Base-by-base conservation (phyloP, 2,888 invertebrate genomes). In the Lasioglossum malachurum region DNA sequence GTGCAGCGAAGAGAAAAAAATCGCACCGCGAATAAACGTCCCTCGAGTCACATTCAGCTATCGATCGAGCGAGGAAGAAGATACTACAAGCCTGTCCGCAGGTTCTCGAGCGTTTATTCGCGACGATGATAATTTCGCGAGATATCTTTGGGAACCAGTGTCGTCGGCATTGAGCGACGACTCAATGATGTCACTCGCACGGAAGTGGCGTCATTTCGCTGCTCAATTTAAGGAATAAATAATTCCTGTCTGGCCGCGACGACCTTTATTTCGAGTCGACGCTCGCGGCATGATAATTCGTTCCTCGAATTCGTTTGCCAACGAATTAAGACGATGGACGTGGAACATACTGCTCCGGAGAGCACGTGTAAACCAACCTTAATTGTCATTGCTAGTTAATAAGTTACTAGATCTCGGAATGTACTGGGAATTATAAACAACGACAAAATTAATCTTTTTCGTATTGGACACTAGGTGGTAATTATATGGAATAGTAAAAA, bases 181-280 rank as follows among this genome's bases (percentile, higher is more conserved):
- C 64, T 38, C 49, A 67, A 76, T 89, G 88, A 89, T 90, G 92
- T 91, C 90, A 88, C 84, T 86, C 82, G 77, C 86, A 69, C 91
- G 92, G 92, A 92, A 92, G 88, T 92, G 92, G 89, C 93, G 88
- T 92, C 92, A 92, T 73, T 86, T 84, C 1, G 80, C 75, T 71
- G 79, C 71, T 83, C 83, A 77, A 84, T 86, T 83, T 81, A 76
- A 88, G 46, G 84, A 83, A 88, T 89, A 81, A 89, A 91, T 89
- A 88, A 90, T 91, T 85, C 86, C 71, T 78, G 89, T 77, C 85
- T 71, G 88, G 79, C 64, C 77, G 44, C 72, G 67, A 38, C 75
- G 86, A 80, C 83, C 85, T 89, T 86, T 90, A 89, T 88, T 85
- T 88, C 80, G 83, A 35, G 75, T 60, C 53, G 38, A 81, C 84